Base-by-base conservation (phyloP, 2,888 invertebrate genomes). In the Eupithecia dodoneata region DNA sequence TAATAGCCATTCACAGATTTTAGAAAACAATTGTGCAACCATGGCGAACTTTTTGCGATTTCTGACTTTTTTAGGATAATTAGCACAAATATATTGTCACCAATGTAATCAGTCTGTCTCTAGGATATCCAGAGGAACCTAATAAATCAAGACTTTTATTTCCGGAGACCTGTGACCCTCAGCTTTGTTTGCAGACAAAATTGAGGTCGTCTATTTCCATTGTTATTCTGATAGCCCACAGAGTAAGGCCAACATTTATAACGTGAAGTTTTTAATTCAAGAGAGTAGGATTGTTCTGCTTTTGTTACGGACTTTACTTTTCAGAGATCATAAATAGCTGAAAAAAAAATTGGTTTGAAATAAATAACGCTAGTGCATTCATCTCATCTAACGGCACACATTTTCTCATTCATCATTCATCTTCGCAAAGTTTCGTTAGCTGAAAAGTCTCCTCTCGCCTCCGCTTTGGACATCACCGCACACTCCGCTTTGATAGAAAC, bases 121-220 rank as follows among this genome's bases (percentile, higher is more conserved):
- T 15, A 12, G 13, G n/a, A 45, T n/a, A n/a, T 69, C 10, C 18
- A 12, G 9, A 45, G 30, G 5, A 49, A 47, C 5, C 47, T 10
- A 30, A 47, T 70, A 70, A 73, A 9, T 42, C 65, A 76, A 66
- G 42, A 59, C 41, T 73, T 69, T 10, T 10, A 55, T 71, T 41
- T 63, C 10, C 42, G 44, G 55, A 9, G 9, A 15, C 15, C 41
- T 7, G 71, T 55, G 18, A n/a, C 42, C 52, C 18, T 18, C 72
- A 65, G 72, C 30, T 65, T 65, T 73, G 72, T 73, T 73, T 65
- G 45, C 65, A 47, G 72, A 30, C 47, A 69, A 75, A 66, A 67
- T 73, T 73, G 52, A 66, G 65, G 65, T 73, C 59, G 18, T 55
- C 72, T 67, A 71, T 70, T 55, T 72, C 67, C 55, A 72, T 69